These are phyloP conservation scores for Stegophylla sp. DNA, from an alignment of 2,888 invertebrate species.

Conservation along the genomic window DNA sequence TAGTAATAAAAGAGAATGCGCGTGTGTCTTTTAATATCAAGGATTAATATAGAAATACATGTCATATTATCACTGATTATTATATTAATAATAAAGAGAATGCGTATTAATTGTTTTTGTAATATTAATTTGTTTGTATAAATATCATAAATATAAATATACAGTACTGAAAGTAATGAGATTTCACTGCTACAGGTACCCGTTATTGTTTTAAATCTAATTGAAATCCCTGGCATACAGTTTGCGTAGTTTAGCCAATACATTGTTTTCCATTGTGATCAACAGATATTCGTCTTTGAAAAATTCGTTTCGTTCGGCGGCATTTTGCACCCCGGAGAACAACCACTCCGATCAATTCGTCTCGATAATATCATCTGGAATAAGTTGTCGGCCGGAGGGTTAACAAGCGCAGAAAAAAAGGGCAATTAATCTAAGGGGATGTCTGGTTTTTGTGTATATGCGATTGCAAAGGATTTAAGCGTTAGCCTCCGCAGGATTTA, in stretches of 20 bases:
- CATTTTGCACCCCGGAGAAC: not conserved
- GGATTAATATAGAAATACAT: too few species aligned
- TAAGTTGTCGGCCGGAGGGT: constrained; percentile 38
- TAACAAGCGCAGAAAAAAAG: constrained; percentile 28
- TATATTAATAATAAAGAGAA: too few species aligned
- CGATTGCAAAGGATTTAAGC: constrained; percentile 55
- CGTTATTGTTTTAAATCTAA: not conserved
- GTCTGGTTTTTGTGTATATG: constrained; percentile 40
- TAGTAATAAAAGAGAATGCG: too few species aligned
- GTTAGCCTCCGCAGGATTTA: constrained; percentile 47
- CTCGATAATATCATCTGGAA: constrained; percentile 25
- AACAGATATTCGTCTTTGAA: constrained; percentile 8
- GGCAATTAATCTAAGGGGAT: constrained; percentile 57
- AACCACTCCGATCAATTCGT: constrained; percentile 25
- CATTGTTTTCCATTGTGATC: not conserved
- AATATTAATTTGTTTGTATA: too few species aligned
- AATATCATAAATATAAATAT: too few species aligned
- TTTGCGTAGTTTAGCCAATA: not conserved
- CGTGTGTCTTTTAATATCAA: too few species aligned
- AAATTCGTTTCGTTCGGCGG: constrained; percentile 6
- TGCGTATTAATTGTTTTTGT: too few species aligned
- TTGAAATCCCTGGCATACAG: not conserved
- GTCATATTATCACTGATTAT: too few species aligned
- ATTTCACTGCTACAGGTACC: not conserved
- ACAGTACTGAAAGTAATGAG: too few species aligned